Conservation (phyloP, 2,113 vertebrate species). For the Taurulus bubalis region DNA sequence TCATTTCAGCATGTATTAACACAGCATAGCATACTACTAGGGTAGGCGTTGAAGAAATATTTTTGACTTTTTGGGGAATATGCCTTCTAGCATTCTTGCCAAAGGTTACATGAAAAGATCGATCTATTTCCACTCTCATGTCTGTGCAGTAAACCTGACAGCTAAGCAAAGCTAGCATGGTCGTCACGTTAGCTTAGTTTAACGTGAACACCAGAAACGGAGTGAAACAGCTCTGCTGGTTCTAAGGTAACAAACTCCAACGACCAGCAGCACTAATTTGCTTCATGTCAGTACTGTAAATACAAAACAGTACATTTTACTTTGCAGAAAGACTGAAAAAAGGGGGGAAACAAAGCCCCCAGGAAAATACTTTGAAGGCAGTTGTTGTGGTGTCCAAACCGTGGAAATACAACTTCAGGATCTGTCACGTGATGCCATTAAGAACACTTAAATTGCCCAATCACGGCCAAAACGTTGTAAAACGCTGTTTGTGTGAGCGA, state of each 20-base stretch:
- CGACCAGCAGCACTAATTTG: not conserved
- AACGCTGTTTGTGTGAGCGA: not conserved
- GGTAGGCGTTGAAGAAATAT: not conserved
- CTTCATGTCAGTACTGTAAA: not conserved
- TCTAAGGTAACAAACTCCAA: not conserved
- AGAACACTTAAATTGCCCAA: not conserved
- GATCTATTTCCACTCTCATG: not conserved
- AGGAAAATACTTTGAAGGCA: not conserved
- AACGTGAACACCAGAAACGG: not conserved
- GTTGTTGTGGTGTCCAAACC: not conserved
- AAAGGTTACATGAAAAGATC: not conserved
- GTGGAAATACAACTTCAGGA: not conserved
- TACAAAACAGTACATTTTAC: not conserved
- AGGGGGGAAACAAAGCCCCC: not conserved
- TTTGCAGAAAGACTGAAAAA: too few relatives aligned
- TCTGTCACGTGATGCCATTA: not conserved
- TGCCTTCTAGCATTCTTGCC: not conserved
- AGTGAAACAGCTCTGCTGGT: not conserved
- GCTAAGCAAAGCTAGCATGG: not conserved
- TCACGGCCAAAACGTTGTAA: not conserved
- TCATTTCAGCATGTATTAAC: not conserved
- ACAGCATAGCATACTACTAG: not conserved
- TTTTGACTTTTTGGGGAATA: not conserved
- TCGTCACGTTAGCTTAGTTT: not conserved
- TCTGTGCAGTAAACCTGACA: not conserved